These are phyloP conservation scores for Etia nguti DNA, from an alignment of 2,113 vertebrate species.

Conservation along the genomic window DNA sequence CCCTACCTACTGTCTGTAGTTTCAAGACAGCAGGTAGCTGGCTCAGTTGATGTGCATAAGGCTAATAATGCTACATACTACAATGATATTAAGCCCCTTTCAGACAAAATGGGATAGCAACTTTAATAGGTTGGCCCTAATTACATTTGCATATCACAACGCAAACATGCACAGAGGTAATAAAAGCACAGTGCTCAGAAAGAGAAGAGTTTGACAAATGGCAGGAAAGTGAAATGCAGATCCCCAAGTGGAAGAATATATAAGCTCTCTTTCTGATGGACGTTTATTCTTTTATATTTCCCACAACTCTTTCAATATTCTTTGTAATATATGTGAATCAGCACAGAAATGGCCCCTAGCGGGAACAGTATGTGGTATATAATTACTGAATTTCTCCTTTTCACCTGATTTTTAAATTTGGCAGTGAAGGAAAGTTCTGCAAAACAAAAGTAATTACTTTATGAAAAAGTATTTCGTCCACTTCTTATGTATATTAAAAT, in stretches of 20 bases:
- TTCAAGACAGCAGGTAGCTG: background rate
- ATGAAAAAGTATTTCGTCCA: background rate
- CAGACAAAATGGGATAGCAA: too few species aligned
- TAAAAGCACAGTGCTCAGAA: background rate
- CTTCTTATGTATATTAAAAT: background rate
- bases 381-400: background rate
- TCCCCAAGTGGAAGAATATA: background rate
- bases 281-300: background rate
- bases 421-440: background rate
- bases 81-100: background rate
- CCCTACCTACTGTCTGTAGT: background rate
- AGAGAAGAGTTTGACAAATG: background rate
- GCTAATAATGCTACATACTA: background rate
- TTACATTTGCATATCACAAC: background rate
- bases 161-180: background rate
- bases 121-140: background rate
- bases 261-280: background rate
- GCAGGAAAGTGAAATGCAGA: background rate
- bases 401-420: background rate
- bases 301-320: background rate
- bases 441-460: background rate
- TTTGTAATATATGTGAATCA: rapidly evolving
- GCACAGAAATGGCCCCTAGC: rapidly evolving
- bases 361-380: background rate
- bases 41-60: background rate